Conservation (phyloP, 2,113 vertebrate genomes). For the Callopanchax toddi region DNA sequence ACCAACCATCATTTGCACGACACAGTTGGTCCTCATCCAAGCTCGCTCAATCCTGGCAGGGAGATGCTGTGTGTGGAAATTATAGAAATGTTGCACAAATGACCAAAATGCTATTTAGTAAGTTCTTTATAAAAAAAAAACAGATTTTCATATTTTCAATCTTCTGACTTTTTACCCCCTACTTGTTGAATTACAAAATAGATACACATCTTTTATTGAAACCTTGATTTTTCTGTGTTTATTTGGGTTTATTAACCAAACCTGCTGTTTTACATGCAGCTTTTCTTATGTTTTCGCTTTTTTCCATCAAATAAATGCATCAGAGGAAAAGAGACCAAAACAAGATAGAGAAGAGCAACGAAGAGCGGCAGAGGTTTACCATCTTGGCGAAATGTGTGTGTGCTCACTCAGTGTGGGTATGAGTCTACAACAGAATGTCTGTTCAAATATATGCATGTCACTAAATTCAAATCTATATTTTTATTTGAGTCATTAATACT, state of each 20-base stretch:
- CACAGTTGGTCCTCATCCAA: slow-evolving; percentile 64
- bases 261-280: slow-evolving; percentile 1
- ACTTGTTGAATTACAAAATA: not conserved
- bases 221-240: too few species aligned
- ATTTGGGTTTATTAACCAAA: too few species aligned
- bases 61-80: slow-evolving; percentile 42
- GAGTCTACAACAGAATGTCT: not conserved
- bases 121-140: not conserved
- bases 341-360: slow-evolving; percentile 35
- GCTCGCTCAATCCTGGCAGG: slow-evolving; percentile 49
- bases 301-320: slow-evolving; percentile 10
- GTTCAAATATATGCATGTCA: slow-evolving; percentile 5
- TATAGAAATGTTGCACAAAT: slow-evolving; percentile 41
- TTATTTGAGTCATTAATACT: slow-evolving; percentile 61
- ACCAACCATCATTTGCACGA: slow-evolving; percentile 63
- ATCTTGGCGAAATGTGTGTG: slow-evolving; percentile 34
- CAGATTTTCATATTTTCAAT: slow-evolving; percentile 5
- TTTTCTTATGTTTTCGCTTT: slow-evolving; percentile 13
- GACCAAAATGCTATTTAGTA: slow-evolving; percentile 6
- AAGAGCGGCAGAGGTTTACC: slow-evolving; percentile 51
- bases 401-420: not conserved
- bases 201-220: too few species aligned
- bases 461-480: slow-evolving; percentile 19
- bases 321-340: slow-evolving; percentile 23
- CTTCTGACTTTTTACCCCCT: not conserved